phyloP scores from a whole-genome alignment of 2,797 vertebrate species.

The Phalanger gymnotis region DNA sequence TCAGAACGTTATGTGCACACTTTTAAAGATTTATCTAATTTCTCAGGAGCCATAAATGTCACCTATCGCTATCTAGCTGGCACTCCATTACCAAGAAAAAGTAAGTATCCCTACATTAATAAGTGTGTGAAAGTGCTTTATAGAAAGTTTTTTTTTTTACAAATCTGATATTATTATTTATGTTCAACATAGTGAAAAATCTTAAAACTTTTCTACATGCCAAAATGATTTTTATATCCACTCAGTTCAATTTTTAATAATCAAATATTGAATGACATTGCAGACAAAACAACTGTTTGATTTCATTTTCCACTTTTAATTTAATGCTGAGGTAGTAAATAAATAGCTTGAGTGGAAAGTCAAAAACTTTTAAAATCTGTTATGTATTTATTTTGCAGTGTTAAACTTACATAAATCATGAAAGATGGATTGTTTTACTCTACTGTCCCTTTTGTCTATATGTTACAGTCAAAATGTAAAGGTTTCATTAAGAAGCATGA shows the following conservation, averaged over 20 bases:
- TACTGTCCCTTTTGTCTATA: neutral
- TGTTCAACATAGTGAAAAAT: neutral
- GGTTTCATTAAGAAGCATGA: neutral
- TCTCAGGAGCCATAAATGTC: conserved; percentile 97
- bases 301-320: neutral
- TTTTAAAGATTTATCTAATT: conserved; percentile 96
- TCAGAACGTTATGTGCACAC: conserved; percentile 94
- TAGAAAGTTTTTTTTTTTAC: neutral
- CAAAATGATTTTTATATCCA: neutral
- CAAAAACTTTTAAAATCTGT: neutral
- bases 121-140: neutral
- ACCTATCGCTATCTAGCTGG: conserved; percentile 97
- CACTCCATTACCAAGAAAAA: conserved; percentile 94
- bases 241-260: neutral
- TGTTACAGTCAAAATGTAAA: neutral
- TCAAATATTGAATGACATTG: neutral
- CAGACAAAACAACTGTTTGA: neutral
- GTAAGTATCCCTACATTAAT: conserved; percentile 86
- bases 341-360: conserved; percentile 42
- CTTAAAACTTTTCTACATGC: neutral
- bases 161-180: neutral
- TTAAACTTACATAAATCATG: neutral
- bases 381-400: neutral
- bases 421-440: neutral
- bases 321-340: neutral